phyloP scores from a whole-genome alignment of 2,113 vertebrate genomes.

The Dromas ardeola region DNA sequence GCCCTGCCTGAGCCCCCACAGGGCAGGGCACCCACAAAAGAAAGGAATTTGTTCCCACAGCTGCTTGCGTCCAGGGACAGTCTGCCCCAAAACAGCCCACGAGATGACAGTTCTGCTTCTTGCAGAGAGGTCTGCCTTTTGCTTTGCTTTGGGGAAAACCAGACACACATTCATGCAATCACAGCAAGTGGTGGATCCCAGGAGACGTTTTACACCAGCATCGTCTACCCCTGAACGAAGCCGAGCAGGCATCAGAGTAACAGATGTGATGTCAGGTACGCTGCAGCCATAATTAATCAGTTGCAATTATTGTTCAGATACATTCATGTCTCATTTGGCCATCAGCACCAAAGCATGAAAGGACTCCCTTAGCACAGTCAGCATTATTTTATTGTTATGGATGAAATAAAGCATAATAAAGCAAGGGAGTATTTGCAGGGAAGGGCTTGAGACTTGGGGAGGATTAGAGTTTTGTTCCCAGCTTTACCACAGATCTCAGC shows the following conservation, averaged over 20 bases:
- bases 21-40: not conserved
- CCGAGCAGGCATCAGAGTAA: not conserved
- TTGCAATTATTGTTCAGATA: not conserved
- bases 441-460: not conserved
- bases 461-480: not conserved
- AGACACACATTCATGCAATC: accelerated
- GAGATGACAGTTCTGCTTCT: not conserved
- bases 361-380: not conserved
- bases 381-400: not conserved
- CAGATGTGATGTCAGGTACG: not conserved
- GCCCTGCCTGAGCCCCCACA: accelerated
- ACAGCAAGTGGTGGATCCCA: not conserved
- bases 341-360: not conserved
- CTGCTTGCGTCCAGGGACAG: not conserved
- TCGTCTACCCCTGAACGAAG: not conserved
- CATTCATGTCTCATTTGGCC: not conserved
- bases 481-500: not conserved
- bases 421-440: not conserved
- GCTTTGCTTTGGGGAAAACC: not conserved
- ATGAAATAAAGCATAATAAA: not conserved
- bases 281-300: not conserved
- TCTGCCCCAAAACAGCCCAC: not conserved
- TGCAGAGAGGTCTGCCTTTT: not conserved
- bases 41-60: not conserved
- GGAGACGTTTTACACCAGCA: not conserved